These are phyloP conservation scores for Abramis brama DNA, from an alignment of 2,113 vertebrate genomes.

Conservation along the genomic window DNA sequence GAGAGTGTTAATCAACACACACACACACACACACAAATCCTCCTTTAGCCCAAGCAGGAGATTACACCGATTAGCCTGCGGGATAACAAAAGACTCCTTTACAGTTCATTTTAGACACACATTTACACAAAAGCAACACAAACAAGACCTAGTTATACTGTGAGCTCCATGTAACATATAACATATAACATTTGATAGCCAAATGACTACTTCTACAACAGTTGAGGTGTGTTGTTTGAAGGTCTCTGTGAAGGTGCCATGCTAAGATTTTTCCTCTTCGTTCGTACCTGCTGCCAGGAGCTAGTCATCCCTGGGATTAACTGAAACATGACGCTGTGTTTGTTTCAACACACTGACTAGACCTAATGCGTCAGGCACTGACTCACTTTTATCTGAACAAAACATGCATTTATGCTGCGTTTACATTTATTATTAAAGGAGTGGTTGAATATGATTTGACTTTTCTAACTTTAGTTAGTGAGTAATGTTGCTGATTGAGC, in stretches of 20 bases:
- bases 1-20: conserved; percentile 40
- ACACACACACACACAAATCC: conserved; percentile 10
- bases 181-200: neutral
- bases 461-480: too few species aligned
- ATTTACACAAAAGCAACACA: neutral
- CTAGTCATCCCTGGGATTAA: conserved; percentile 15
- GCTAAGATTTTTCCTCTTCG: neutral
- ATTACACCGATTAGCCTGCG: conserved; percentile 20
- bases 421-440: neutral
- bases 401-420: neutral
- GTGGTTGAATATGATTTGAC: too few species aligned
- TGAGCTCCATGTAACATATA: neutral
- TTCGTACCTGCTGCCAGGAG: neutral
- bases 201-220: neutral
- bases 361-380: neutral
- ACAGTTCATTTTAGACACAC: conserved; percentile 9
- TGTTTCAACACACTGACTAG: neutral
- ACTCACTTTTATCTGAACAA: conserved; percentile 12
- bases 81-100: conserved; percentile 9
- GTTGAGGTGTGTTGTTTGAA: neutral
- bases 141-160: neutral
- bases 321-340: conserved; percentile 6
- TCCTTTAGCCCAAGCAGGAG: conserved; percentile 13
- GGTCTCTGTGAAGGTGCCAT: neutral
- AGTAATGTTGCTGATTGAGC: too few species aligned